Evolutionary conservation across 2,888 invertebrate genomes (phyloP).

Genomic region (Meiosimyza platycephala): DNA sequence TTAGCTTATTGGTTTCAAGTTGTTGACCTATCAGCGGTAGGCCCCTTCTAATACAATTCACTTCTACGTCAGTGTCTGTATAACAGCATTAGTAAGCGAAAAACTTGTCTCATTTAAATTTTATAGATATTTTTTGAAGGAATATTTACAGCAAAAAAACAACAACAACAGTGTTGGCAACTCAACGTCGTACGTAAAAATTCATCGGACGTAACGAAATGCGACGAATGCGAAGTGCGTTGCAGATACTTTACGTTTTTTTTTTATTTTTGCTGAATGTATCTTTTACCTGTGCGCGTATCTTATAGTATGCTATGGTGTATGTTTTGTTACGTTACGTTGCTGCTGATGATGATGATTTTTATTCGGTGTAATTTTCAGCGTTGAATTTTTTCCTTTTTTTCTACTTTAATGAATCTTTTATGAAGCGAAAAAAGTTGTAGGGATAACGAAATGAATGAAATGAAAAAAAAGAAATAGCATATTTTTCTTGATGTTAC

Average conservation of each 20-base stretch:
- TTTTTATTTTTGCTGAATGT: no score
- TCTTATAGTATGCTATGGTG: not conserved
- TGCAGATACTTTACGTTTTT: constrained; percentile 11
- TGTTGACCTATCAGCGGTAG: not conserved
- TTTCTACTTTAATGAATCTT: constrained; percentile 28
- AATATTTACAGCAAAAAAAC: not conserved
- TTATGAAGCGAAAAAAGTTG: constrained; percentile 18
- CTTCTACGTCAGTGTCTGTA: no score
- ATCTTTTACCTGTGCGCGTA: constrained; percentile 14
- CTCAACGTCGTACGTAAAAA: constrained; percentile 3
- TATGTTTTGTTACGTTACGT: not conserved
- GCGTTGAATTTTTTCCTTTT: not conserved
- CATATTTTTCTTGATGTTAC: no score
- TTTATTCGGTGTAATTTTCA: not conserved
- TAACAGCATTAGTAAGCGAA: not conserved
- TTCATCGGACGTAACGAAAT: constrained; percentile 17
- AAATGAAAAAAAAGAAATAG: no score
- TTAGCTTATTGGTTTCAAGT: no score
- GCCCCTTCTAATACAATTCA: no score
- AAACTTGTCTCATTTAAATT: constrained; percentile 32
- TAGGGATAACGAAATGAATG: no score
- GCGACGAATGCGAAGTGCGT: constrained; percentile 12
- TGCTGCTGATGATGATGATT: not conserved
- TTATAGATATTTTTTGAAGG: constrained; percentile 20
- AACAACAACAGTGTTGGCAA: no score